Percentiles rank a stretch among this genome's conserved stretches.
phyloP scores from a whole-genome alignment of 2,797 vertebrate species.

The Gila robusta region DNA sequence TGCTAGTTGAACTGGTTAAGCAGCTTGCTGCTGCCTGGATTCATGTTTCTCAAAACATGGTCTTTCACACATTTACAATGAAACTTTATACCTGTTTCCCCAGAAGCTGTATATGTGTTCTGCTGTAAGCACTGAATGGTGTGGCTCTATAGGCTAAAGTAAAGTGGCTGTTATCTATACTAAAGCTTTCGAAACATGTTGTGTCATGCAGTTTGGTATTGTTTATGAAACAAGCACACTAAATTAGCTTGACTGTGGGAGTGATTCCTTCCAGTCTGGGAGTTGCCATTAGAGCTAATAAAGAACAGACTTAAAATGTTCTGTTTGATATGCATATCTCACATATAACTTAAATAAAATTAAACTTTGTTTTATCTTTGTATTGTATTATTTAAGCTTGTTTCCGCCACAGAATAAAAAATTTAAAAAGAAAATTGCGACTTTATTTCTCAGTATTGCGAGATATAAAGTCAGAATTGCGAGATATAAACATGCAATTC shows the following conservation, averaged over 20 bases:
- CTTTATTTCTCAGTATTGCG: too few relatives aligned
- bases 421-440: too few relatives aligned
- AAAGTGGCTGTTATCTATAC: background rate
- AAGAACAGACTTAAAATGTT: background rate
- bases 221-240: background rate
- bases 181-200: background rate
- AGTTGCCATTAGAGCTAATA: background rate
- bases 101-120: background rate
- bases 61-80: constrained; percentile 1
- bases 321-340: background rate
- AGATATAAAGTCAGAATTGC: too few relatives aligned
- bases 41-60: constrained; percentile 59
- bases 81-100: background rate
- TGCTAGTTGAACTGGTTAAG: constrained; percentile 75
- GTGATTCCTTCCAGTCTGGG: constrained; percentile 10
- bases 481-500: too few relatives aligned
- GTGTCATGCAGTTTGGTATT: background rate
- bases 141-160: background rate
- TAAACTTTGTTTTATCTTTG: background rate
- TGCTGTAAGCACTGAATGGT: background rate
- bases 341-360: background rate
- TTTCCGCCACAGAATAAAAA: too few relatives aligned
- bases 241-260: background rate
- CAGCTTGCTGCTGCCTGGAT: constrained; percentile 50
- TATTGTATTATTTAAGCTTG: too few relatives aligned